Evolutionary conservation across 2,888 invertebrate species (phyloP).

Genomic region (Sarcophaga subvicina): DNA sequence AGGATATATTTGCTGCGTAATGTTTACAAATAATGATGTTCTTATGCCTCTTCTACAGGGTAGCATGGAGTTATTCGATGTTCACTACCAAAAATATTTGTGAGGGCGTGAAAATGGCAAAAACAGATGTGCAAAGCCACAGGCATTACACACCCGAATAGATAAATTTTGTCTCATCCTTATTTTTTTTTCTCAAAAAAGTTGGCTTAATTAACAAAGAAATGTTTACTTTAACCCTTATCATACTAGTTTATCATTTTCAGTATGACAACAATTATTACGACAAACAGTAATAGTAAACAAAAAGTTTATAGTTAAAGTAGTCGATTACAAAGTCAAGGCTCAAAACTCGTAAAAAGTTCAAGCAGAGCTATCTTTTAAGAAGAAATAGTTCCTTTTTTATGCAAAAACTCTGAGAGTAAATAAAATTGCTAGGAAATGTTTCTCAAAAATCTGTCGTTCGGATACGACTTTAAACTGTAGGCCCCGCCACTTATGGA

Average conservation of each 20-base stretch:
- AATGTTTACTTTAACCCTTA: not conserved
- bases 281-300: too few species aligned
- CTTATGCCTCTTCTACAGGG: not conserved
- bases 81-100: not conserved
- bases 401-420: too few species aligned
- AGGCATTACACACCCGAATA: slow-evolving; percentile 52
- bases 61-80: not conserved
- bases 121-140: slow-evolving; percentile 64
- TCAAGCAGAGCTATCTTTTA: too few species aligned
- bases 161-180: not conserved
- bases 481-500: too few species aligned
- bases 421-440: too few species aligned
- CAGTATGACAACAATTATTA: too few species aligned
- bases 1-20: not conserved
- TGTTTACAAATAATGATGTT: not conserved
- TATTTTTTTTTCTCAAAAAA: not conserved
- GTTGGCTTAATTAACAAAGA: slow-evolving; percentile 20
- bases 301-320: too few species aligned
- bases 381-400: too few species aligned
- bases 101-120: slow-evolving; percentile 60
- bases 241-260: not conserved
- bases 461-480: too few species aligned
- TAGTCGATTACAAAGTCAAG: too few species aligned
- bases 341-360: too few species aligned
- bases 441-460: too few species aligned